These are phyloP conservation scores for Chelonus insularis DNA, from an alignment of 1,140 invertebrate species.

Conservation along the genomic window DNA sequence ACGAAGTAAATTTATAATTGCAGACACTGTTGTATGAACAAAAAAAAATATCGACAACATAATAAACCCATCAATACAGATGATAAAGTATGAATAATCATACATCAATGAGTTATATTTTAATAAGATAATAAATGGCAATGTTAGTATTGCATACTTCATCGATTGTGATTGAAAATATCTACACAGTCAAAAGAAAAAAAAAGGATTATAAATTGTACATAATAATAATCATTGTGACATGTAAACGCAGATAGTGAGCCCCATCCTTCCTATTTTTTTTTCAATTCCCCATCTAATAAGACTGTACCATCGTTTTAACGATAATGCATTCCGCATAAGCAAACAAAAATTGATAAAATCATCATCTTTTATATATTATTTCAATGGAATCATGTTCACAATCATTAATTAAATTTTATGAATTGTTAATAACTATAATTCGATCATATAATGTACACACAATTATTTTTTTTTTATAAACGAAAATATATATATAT, in stretches of 20 bases:
- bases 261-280: not conserved
- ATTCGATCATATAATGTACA: too few relatives aligned
- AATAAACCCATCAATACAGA: too few relatives aligned
- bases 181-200: conserved; percentile 29
- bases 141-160: conserved; percentile 5
- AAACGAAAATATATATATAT: too few relatives aligned
- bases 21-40: too few relatives aligned
- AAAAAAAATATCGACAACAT: too few relatives aligned
- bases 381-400: not conserved
- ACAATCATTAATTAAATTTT: not conserved
- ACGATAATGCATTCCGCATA: not conserved
- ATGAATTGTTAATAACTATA: too few relatives aligned
- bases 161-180: conserved; percentile 29
- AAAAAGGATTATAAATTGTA: conserved; percentile 38
- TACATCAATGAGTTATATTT: too few relatives aligned
- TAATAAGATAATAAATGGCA: conserved; percentile 7
- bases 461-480: too few relatives aligned
- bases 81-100: too few relatives aligned
- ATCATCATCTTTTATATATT: not conserved
- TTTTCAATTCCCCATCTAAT: conserved; percentile 21
- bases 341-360: too few relatives aligned
- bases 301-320: conserved; percentile 25
- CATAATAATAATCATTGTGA: conserved; percentile 35
- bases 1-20: too few relatives aligned
- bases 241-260: not conserved